Evolutionary conservation across 2,888 invertebrate genomes (phyloP).

Genomic region (Epistrophe grossulariae): DNA sequence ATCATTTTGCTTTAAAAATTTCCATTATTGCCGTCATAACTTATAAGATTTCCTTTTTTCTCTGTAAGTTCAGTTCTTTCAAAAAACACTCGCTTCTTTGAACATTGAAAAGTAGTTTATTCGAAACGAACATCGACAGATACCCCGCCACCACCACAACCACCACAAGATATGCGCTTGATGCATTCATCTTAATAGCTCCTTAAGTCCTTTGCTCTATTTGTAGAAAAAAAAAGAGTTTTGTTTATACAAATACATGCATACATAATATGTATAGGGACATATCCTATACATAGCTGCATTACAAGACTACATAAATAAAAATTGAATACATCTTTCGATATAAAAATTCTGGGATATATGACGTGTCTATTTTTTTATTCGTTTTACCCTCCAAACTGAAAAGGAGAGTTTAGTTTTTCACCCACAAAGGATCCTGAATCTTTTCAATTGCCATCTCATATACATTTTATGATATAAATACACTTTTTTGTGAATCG

Average conservation of each 20-base stretch:
- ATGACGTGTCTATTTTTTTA: too few species aligned
- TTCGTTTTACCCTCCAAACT: slow-evolving; percentile 53
- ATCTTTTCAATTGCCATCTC: slow-evolving; percentile 63
- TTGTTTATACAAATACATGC: background rate
- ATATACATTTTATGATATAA: slow-evolving; percentile 27
- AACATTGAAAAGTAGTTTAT: slow-evolving; percentile 56
- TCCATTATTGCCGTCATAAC: slow-evolving; percentile 74
- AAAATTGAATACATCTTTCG: slow-evolving; percentile 1
- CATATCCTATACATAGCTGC: too few species aligned
- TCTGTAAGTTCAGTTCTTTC: slow-evolving; percentile 34
- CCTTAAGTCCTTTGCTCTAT: slow-evolving; percentile 24
- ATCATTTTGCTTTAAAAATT: slow-evolving; percentile 67
- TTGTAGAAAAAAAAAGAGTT: background rate
- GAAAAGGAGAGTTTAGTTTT: slow-evolving; percentile 54
- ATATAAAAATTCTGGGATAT: slow-evolving; percentile 21
- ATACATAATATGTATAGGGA: too few species aligned
- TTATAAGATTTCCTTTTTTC: slow-evolving; percentile 69
- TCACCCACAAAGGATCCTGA: slow-evolving; percentile 55
- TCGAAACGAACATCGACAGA: slow-evolving; percentile 39
- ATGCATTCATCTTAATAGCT: slow-evolving; percentile 55
- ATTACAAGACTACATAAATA: background rate
- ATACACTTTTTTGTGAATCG: slow-evolving; percentile 2
- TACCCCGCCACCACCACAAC: slow-evolving; percentile 13
- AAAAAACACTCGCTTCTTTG: slow-evolving; percentile 36
- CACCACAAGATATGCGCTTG: slow-evolving; percentile 25